These are phyloP conservation scores for Crocallis elinguaria DNA, from an alignment of 2,888 invertebrate genomes.

Conservation along the genomic window DNA sequence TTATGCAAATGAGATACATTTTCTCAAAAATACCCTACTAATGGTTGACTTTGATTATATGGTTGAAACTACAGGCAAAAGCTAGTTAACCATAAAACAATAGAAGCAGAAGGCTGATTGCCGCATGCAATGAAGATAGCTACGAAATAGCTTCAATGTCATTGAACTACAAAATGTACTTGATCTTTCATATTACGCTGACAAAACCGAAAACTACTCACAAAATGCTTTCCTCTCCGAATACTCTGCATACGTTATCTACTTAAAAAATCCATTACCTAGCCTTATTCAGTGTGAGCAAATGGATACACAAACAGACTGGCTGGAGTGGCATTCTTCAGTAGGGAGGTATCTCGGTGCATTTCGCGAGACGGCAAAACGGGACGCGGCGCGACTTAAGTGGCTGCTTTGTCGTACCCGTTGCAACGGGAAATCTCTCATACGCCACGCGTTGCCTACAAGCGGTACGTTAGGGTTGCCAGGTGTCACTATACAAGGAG, in stretches of 20 bases:
- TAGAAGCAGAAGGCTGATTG: too few relatives aligned
- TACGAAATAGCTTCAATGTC: too few relatives aligned
- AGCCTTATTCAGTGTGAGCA: constrained; percentile 56
- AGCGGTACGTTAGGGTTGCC: constrained; percentile 21
- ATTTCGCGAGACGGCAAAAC: constrained; percentile 64
- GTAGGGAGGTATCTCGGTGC: constrained; percentile 57
- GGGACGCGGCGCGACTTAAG: constrained; percentile 57
- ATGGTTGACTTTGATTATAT: too few relatives aligned
- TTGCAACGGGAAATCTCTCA: constrained; percentile 57
- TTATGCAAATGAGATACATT: too few relatives aligned
- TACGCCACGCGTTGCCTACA: constrained; percentile 53
- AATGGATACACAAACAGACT: constrained; percentile 72
- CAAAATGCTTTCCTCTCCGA: background rate
- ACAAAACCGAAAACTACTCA: background rate
- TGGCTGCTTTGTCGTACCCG: constrained; percentile 63
- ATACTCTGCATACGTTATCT: constrained; percentile 35
- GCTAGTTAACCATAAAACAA: too few relatives aligned
- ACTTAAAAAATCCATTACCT: constrained; percentile 63
- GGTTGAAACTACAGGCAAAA: too few relatives aligned
- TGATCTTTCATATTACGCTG: too few relatives aligned
- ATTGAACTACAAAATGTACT: too few relatives aligned
- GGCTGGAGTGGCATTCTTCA: constrained; percentile 49
- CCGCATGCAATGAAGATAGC: too few relatives aligned
- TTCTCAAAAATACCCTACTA: too few relatives aligned
- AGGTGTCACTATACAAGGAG: background rate